Conservation (phyloP, 1,140 invertebrate species). For the Brachionus rubens region DNA sequence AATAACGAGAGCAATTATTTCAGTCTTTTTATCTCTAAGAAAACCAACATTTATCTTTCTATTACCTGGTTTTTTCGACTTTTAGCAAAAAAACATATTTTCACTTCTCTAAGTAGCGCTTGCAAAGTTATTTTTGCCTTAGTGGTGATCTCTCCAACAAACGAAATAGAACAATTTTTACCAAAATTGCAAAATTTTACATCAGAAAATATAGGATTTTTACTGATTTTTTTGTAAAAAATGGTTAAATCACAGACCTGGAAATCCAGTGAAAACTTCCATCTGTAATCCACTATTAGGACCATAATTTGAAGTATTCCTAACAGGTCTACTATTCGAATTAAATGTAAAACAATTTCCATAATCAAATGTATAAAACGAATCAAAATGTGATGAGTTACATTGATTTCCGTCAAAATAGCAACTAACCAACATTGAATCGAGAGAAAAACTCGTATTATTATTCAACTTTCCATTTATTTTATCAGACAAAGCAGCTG, state of each 20-base stretch:
- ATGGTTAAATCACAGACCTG: not conserved
- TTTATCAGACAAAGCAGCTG: not conserved
- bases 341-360: conserved; percentile 35
- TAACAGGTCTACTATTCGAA: not conserved
- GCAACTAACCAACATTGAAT: conserved; percentile 36
- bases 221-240: not conserved
- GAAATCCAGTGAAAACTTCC: conserved; percentile 21
- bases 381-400: not conserved
- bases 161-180: too few species aligned
- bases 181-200: too few species aligned
- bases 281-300: not conserved
- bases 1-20: too few species aligned
- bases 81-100: too few species aligned
- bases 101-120: too few species aligned
- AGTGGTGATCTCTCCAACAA: too few species aligned
- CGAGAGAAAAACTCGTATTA: not conserved
- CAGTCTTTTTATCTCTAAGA: too few species aligned
- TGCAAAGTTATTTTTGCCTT: too few species aligned
- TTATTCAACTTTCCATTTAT: not conserved
- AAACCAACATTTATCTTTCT: too few species aligned
- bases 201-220: too few species aligned
- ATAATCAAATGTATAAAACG: conserved; percentile 29
- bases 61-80: too few species aligned
- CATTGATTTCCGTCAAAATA: conserved; percentile 27
- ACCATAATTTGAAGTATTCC: not conserved